Conservation (phyloP, 2,113 vertebrate genomes). For the Dicerorhinus sumatrensis region DNA sequence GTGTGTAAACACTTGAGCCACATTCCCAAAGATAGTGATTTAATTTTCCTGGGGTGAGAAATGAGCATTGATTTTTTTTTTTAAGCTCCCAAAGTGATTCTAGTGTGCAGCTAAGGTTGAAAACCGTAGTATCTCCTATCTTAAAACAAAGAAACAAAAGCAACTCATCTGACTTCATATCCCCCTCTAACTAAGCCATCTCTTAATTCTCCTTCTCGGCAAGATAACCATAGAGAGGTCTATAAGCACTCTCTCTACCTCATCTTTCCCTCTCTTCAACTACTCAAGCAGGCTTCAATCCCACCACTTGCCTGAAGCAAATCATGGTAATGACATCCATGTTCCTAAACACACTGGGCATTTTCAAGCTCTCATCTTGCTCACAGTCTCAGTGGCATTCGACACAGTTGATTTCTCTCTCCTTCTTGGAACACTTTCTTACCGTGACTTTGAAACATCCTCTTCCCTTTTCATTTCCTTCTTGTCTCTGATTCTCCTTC, state of each 20-base stretch:
- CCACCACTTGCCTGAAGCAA: background rate
- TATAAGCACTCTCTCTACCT: background rate
- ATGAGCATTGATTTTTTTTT: background rate
- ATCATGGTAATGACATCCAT: accelerated
- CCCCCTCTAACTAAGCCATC: background rate
- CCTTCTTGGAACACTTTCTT: background rate
- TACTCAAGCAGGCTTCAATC: background rate
- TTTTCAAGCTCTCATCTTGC: background rate
- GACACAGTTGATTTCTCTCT: background rate
- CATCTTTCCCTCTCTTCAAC: too few species aligned
- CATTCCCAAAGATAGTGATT: background rate
- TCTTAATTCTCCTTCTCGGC: background rate
- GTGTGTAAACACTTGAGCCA: background rate
- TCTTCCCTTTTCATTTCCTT: background rate
- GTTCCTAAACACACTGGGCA: background rate
- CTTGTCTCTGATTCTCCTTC: background rate
- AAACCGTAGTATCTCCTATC: background rate
- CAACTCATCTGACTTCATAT: background rate
- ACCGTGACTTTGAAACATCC: too few species aligned
- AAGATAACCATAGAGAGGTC: background rate
- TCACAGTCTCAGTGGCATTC: accelerated
- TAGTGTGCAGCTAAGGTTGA: background rate
- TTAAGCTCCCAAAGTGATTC: background rate
- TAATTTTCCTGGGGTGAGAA: background rate
- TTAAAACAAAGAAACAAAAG: background rate